Evolutionary conservation across 2,797 vertebrate genomes (phyloP), one percentile per base, ranked within the genome.

Genomic region (Eulemur mongoz): DNA sequence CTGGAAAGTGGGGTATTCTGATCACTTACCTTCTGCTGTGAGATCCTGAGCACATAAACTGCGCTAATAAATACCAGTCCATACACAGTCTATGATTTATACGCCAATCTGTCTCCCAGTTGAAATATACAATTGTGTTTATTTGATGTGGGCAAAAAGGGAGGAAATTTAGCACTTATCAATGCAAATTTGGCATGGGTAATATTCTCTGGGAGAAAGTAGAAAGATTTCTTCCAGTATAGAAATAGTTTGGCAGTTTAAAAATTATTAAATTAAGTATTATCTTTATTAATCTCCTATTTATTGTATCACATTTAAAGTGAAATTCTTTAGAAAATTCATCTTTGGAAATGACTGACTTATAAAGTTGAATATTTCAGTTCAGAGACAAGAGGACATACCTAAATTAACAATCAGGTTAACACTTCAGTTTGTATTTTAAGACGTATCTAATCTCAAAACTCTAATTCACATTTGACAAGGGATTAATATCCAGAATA

Each of bases 371-470:
- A 70, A 20, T 80, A 92, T 76, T 48, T 85, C n/a, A 61, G 27
- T 79, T 65, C 45, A 91, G 50, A 92, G 45, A 82, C 11, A 87
- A 13, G 9, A 82, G 40, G 40, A 40, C 2, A 50, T 54, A 91
- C 9, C 32, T 70, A 72, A 79, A 67, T 78, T 61, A 86, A 38
- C 57, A 88, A 63, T 70, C 8, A 78, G 20, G 7, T 59, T 59
- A 95, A 81, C 23, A 82, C 30, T 82, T 89, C 12, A 67, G 1
- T 93, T 89, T 84, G 1, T 57, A 65, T 94, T 94, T 81, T 89
- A 94, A 91, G 65, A 18, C 23, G n/a, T 22, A 25, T 54, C 14
- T 93, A 82, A 86, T 83, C 57, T 92, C 65, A 91, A 70, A 94
- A 85, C 10, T 22, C 50, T 17, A 59, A 67, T 27, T 81, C 43